A percentile compares a stretch with the other conserved stretches of the same genome.
These are phyloP conservation scores for Nycticorax nycticorax DNA, from an alignment of 2,113 vertebrate species.

Conservation along the genomic window DNA sequence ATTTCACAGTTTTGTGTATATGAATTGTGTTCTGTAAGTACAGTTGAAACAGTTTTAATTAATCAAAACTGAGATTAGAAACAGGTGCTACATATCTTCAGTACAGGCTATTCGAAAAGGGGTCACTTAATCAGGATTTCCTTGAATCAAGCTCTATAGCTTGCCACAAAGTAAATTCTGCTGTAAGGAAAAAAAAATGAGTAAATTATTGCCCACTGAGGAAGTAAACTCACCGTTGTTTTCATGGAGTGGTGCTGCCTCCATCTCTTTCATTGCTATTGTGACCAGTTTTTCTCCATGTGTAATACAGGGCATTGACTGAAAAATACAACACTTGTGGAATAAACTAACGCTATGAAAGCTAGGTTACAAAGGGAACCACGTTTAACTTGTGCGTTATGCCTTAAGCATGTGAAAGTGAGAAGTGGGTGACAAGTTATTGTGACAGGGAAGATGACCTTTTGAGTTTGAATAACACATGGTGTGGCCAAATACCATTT, in stretches of 20 bases:
- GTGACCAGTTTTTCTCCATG: neutral
- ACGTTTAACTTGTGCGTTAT: neutral
- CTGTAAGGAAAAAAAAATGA: neutral
- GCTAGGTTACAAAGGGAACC: neutral
- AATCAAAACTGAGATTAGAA: neutral
- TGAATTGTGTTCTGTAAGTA: neutral
- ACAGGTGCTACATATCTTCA: neutral
- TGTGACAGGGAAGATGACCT: neutral
- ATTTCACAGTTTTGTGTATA: neutral
- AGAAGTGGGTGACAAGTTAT: neutral
- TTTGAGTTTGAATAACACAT: neutral
- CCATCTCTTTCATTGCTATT: neutral
- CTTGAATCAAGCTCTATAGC: neutral
- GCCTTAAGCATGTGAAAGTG: neutral
- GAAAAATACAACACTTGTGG: neutral
- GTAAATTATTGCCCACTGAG: constrained; percentile 21
- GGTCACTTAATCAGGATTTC: constrained; percentile 25
- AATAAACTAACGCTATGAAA: neutral
- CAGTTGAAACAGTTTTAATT: neutral
- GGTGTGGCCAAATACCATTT: neutral
- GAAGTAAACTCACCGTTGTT: constrained; percentile 6
- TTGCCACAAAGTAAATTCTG: neutral
- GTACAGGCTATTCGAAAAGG: neutral
- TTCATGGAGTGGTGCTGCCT: constrained; percentile 19
- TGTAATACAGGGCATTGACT: neutral